Base-by-base conservation (phyloP, 1,140 invertebrate species). In the Zaprionus africanus region DNA sequence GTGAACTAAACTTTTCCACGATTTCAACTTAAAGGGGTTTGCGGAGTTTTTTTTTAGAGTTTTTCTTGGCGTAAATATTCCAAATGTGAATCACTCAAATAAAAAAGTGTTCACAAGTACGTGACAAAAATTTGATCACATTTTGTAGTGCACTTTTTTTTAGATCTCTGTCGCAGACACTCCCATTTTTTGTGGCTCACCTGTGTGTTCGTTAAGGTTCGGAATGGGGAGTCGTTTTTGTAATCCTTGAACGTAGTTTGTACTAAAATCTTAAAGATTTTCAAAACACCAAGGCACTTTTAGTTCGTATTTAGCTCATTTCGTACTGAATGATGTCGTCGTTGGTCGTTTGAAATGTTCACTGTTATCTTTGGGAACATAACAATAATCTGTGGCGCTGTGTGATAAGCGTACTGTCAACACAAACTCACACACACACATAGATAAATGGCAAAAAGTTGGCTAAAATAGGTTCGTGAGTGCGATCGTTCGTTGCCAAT, bases 121-220 rank as follows among this genome's bases (percentile, higher is more conserved):
- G 41, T 46, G 41, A 17, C 41, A 46, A 46, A 7, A 46, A 17
- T 46, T 46, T 46, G n/a, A 46, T 17, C n/a, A 46, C 41, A 46
- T 17, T 46, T 46, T 7, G 7, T 9, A 46, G 41, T 46, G 41
- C 41, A 46, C n/a, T 46, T 46, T 46, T 43, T 46, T n/a, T 11
- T 3, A 7, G 6, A 3, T 17, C 0, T 17, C 7, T 4, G 2
- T 17, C 5, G 19, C 26, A 68, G 56, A 13, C 19, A 43, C 19
- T 60, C 6, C 26, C 12, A 24, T 19, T 34, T 19, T 7, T 22
- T 26, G 59, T 1, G 28, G 41, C 78, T 81, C 73, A 81, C 79
- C 79, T 81, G 79, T 76, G 53, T 76, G 62, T 53, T 81, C 73
- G 79, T 81, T 76, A 57, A 61, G 66, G 76, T 79, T 76, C 76